These are phyloP conservation scores for Gonioctena quinquepunctata DNA, from an alignment of 1,140 invertebrate species.

Conservation along the genomic window DNA sequence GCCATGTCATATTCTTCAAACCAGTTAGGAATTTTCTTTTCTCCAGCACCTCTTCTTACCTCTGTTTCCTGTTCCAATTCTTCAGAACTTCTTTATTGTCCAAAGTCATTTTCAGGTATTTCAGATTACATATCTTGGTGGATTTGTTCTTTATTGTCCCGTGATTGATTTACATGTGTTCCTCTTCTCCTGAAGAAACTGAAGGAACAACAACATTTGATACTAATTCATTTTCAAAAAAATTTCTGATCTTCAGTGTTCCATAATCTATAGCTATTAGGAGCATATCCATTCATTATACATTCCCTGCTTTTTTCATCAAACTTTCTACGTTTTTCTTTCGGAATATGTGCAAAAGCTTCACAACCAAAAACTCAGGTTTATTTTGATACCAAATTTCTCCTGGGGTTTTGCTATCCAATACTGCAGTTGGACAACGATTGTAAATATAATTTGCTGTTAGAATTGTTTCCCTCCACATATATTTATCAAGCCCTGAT, in stretches of 20 bases:
- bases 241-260: no score
- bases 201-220: no score
- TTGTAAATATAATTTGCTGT: slow-evolving; percentile 57
- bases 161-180: no score
- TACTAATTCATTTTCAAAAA: no score
- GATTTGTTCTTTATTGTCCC: no score
- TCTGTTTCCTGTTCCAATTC: not conserved
- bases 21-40: not conserved
- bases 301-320: no score
- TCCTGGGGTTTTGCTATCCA: slow-evolving; percentile 14
- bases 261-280: no score
- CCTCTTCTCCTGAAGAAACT: no score
- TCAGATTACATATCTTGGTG: no score
- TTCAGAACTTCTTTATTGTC: not conserved
- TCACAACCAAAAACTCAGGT: slow-evolving; percentile 46
- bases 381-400: slow-evolving; percentile 28
- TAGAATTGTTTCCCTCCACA: slow-evolving; percentile 53
- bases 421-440: slow-evolving; percentile 33
- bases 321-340: no score
- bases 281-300: no score
- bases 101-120: not conserved
- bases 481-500: slow-evolving; percentile 36
- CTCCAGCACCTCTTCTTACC: not conserved
- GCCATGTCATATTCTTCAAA: not conserved
- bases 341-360: no score